Conservation (phyloP, 2,797 vertebrate genomes). For the Bradypodion pumilum region DNA sequence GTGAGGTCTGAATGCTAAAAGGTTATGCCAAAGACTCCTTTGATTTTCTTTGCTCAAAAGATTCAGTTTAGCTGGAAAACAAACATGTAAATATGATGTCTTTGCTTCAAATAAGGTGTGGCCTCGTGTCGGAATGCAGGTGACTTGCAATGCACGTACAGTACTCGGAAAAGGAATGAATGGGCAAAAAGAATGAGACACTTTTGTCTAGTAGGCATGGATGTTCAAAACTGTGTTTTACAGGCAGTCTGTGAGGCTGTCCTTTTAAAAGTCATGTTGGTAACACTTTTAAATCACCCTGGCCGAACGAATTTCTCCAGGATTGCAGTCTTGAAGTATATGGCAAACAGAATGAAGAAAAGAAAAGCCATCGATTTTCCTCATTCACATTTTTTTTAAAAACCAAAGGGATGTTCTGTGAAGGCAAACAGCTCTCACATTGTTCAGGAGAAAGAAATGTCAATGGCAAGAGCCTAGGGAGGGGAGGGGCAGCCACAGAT, state of each 20-base stretch:
- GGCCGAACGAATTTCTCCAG: conserved; percentile 1
- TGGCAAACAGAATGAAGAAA: conserved; percentile 33
- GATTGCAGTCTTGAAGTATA: not conserved
- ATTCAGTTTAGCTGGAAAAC: not conserved
- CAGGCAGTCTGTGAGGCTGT: not conserved
- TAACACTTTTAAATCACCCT: not conserved
- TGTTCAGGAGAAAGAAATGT: conserved; percentile 47
- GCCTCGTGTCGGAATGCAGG: not conserved
- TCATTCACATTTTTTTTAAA: conserved; percentile 38
- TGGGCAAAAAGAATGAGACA: not conserved
- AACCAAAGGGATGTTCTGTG: conserved; percentile 53
- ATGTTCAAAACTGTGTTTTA: not conserved
- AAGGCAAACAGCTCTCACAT: conserved; percentile 55
- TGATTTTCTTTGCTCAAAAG: not conserved
- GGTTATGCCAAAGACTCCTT: not conserved
- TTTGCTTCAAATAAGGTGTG: not conserved
- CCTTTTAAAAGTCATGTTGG: not conserved
- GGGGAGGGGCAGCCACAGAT: conserved; percentile 27
- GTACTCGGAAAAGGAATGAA: not conserved
- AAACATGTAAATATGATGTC: not conserved
- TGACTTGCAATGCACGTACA: too few species aligned
- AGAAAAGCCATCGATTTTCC: conserved; percentile 44
- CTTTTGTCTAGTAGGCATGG: not conserved
- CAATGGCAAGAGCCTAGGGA: conserved; percentile 22
- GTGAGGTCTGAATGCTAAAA: not conserved